Evolutionary conservation across 2,888 invertebrate genomes (phyloP), one percentile per base, ranked within the genome.

Genomic region (Caenorhabditis sp.): DNA sequence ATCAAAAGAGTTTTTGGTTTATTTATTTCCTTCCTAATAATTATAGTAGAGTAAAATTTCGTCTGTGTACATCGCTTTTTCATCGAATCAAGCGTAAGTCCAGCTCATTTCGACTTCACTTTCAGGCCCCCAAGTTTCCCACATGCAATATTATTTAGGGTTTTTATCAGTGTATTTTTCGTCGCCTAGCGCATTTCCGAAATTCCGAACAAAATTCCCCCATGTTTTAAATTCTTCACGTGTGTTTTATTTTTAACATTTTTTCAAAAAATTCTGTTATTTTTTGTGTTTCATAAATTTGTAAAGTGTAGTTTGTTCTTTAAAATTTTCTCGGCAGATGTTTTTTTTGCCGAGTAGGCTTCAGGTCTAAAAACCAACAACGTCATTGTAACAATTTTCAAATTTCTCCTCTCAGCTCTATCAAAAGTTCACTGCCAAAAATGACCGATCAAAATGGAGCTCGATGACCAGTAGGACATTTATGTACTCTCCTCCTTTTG

Each of bases 371-470:
- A n/a, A n/a, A n/a, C 14, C 10, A 38, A 38, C 7, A 10, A 7
- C 10, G 38, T 38, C 14, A 10, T 38, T 38, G 38, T 38, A 7
- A 7, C 38, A 10, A 10, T 38, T 38, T 38, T 38, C 38, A 7
- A 14, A 38, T 10, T 38, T 10, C 7, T 38, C 14, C 38, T 38
- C 38, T 7, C 10, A 14, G n/a, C 20, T 17, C 17, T 5, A 50
- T 20, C 50, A 50, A 50, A 50, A 50, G 17, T 50, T 50, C 50
- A 50, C 17, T 60, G 49, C 23, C 53, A 53, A 53, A 53, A 53
- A 10, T 66, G 66, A 60, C 66, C 66, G 60, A 66, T 66, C 66
- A 66, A 43, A 31, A n/a, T 20, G 38, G 53, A 26, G 66, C 60
- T 66, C 66, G 56, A 25, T 66, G 66, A 66, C 66, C 65, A 59